phyloP scores from a whole-genome alignment of 2,113 vertebrate genomes.

The Amphilophus citrinellus region DNA sequence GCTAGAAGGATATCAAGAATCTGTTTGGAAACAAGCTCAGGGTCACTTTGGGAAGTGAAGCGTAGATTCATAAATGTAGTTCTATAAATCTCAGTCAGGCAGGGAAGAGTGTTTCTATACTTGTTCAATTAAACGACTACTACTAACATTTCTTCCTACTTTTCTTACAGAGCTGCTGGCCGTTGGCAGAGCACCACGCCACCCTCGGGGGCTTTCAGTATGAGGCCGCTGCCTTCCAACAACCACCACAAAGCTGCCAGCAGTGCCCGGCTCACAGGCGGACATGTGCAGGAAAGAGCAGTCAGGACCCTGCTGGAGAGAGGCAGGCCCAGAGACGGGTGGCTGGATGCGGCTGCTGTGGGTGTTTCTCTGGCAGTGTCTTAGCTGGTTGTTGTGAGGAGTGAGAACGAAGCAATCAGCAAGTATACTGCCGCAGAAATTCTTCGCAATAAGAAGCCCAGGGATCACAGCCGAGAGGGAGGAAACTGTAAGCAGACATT shows the following conservation, averaged over 20 bases:
- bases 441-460: constrained; percentile 86
- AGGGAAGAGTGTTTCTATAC: background rate
- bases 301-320: background rate
- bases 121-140: background rate
- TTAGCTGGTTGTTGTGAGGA: constrained; percentile 99
- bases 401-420: constrained; percentile 99
- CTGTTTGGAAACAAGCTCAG: constrained; percentile 37
- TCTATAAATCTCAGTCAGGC: constrained; percentile 24
- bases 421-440: constrained; percentile 99
- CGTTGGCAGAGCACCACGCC: constrained; percentile 9
- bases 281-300: constrained; percentile 8
- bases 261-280: constrained; percentile 40
- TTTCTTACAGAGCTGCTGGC: constrained; percentile 45
- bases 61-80: constrained; percentile 12
- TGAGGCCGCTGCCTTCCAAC: background rate
- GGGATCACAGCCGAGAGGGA: constrained; percentile 12
- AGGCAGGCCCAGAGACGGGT: background rate
- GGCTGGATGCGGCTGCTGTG: constrained; percentile 85
- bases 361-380: constrained; percentile 99
- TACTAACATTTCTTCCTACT: constrained; percentile 18
- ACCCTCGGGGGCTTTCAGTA: background rate
- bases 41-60: constrained; percentile 42
- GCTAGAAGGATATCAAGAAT: constrained; percentile 32
- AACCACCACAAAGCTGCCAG: background rate
- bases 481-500: background rate